phyloP scores from a whole-genome alignment of 2,797 vertebrate genomes.

The Moxostoma hubbsi region DNA sequence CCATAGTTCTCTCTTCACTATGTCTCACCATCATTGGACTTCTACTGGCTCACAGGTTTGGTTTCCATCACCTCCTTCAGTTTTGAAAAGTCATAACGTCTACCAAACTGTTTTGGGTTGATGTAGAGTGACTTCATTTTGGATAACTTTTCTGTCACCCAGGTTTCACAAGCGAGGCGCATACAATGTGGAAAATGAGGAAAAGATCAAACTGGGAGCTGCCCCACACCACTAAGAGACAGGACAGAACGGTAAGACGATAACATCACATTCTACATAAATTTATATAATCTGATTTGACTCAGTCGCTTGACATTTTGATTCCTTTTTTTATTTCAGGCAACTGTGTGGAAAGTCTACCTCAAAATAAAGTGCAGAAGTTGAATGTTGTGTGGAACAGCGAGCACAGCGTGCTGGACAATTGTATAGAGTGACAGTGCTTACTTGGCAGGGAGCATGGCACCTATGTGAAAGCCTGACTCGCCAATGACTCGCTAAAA shows the following conservation, averaged over 20 bases:
- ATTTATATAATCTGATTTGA: slow-evolving; percentile 12
- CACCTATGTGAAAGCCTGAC: not conserved
- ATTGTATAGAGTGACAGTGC: slow-evolving; percentile 59
- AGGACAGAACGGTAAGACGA: slow-evolving; percentile 72
- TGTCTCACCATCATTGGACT: slow-evolving; percentile 92
- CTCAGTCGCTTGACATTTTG: slow-evolving; percentile 12
- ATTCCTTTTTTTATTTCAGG: slow-evolving; percentile 59
- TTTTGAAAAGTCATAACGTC: not conserved
- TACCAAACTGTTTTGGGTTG: not conserved
- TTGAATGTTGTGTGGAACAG: slow-evolving; percentile 62
- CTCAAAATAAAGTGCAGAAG: slow-evolving; percentile 77
- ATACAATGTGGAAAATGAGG: slow-evolving; percentile 95
- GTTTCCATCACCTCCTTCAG: not conserved
- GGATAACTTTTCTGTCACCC: slow-evolving; percentile 35
- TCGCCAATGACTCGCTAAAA: slow-evolving; percentile 1
- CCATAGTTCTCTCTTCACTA: slow-evolving; percentile 90
- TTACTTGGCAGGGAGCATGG: slow-evolving; percentile 1
- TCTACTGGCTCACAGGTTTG: slow-evolving; percentile 91
- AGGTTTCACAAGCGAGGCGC: slow-evolving; percentile 96
- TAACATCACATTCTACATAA: slow-evolving; percentile 23
- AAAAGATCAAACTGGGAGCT: slow-evolving; percentile 93
- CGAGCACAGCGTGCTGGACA: slow-evolving; percentile 63
- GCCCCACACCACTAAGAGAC: slow-evolving; percentile 86
- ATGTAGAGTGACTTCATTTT: not conserved
- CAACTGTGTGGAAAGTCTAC: slow-evolving; percentile 80